Evolutionary conservation across 2,797 vertebrate genomes (phyloP).

Genomic region (Galago senegalensis): DNA sequence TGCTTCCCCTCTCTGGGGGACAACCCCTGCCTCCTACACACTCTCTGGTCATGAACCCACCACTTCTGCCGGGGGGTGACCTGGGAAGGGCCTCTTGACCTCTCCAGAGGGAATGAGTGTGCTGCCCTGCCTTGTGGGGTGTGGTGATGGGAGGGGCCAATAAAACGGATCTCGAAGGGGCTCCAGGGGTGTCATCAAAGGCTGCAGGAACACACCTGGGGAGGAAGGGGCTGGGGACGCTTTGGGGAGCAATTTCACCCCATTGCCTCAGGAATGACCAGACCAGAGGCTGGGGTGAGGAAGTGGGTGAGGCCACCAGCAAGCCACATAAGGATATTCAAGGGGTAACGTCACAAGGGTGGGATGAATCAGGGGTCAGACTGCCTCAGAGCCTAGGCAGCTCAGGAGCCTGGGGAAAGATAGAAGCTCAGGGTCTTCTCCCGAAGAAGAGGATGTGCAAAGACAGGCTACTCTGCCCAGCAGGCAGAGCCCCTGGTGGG

Average conservation of each 20-base stretch:
- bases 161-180: slow-evolving; percentile 85
- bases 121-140: slow-evolving; percentile 66
- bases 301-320: slow-evolving; percentile 62
- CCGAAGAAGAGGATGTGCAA: background rate
- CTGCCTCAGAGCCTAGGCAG: background rate
- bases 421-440: background rate
- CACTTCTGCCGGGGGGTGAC: slow-evolving; percentile 67
- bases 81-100: slow-evolving; percentile 76
- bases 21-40: background rate
- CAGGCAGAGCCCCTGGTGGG: background rate
- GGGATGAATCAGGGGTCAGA: slow-evolving; percentile 73
- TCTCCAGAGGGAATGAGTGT: slow-evolving; percentile 77
- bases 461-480: background rate
- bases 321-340: slow-evolving; percentile 65
- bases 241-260: slow-evolving; percentile 80
- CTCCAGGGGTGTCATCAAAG: slow-evolving; percentile 80
- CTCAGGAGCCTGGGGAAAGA: background rate
- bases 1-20: background rate
- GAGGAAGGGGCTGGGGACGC: slow-evolving; percentile 82
- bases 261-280: slow-evolving; percentile 71
- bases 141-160: slow-evolving; percentile 78
- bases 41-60: background rate
- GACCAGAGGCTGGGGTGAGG: slow-evolving; percentile 65
- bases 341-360: slow-evolving; percentile 67
- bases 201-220: slow-evolving; percentile 62